Percentiles rank a stretch among this genome's conserved stretches.
Conservation (phyloP, 1,140 invertebrate species). For the Spodoptera litura region DNA sequence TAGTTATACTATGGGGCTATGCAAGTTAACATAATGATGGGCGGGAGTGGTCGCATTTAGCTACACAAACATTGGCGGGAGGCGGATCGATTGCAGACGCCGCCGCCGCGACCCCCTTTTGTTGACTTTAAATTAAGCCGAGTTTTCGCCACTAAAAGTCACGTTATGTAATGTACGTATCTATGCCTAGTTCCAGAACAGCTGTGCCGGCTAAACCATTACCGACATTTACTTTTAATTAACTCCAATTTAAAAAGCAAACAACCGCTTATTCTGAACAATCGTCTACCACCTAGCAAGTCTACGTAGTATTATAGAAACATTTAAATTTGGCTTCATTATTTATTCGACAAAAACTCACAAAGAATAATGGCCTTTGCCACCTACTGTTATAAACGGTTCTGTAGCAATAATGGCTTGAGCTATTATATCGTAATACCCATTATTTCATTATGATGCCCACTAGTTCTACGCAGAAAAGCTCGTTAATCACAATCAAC, state of each 20-base stretch:
- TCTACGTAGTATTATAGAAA: neutral
- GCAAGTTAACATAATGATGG: slow-evolving; percentile 43
- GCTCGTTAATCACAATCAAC: slow-evolving; percentile 34
- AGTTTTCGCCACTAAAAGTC: slow-evolving; percentile 34
- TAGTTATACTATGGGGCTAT: slow-evolving; percentile 4
- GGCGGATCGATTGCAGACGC: slow-evolving; percentile 37
- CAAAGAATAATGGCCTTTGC: slow-evolving; percentile 18
- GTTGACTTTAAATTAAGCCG: slow-evolving; percentile 48
- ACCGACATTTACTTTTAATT: slow-evolving; percentile 12
- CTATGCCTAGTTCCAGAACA: slow-evolving; percentile 6
- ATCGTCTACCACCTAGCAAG: neutral
- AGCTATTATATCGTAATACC: slow-evolving; percentile 25
- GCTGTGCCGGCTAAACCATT: neutral
- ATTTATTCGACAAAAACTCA: slow-evolving; percentile 14
- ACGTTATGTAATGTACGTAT: slow-evolving; percentile 3
- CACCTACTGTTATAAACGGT: slow-evolving; percentile 2
- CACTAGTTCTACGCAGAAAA: slow-evolving; percentile 16
- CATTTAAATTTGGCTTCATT: neutral
- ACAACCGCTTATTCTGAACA: neutral
- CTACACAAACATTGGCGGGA: slow-evolving; percentile 41
- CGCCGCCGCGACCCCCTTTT: slow-evolving; percentile 31
- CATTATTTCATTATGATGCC: slow-evolving; percentile 32
- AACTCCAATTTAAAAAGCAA: neutral
- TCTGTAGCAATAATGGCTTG: slow-evolving; percentile 20
- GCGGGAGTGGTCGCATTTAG: slow-evolving; percentile 42